These are phyloP conservation scores for Mechanitis messenoides DNA, from an alignment of 2,888 invertebrate genomes.

Conservation along the genomic window DNA sequence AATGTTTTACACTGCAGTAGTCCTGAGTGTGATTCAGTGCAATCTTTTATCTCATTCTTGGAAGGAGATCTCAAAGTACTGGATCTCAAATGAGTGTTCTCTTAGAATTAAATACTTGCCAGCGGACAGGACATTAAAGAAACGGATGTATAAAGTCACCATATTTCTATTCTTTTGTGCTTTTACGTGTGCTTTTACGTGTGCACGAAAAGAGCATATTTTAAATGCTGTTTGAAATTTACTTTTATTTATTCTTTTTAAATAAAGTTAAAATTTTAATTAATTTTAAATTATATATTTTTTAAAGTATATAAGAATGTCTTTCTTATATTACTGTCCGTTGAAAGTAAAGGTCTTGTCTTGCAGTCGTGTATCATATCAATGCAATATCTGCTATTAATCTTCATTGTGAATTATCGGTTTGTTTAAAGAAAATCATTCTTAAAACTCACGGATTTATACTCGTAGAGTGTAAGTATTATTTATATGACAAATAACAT, in stretches of 20 bases:
- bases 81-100: slow-evolving; percentile 43
- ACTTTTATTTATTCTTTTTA: too few species aligned
- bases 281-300: background rate
- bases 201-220: too few species aligned
- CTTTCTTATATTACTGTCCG: too few species aligned
- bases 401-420: slow-evolving; percentile 39
- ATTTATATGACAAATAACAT: background rate
- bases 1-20: slow-evolving; percentile 52
- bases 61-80: slow-evolving; percentile 37
- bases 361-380: slow-evolving; percentile 76
- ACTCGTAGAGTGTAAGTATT: slow-evolving; percentile 50
- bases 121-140: slow-evolving; percentile 39
- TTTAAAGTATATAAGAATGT: background rate
- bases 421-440: slow-evolving; percentile 45
- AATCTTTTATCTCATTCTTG: slow-evolving; percentile 45
- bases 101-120: slow-evolving; percentile 37
- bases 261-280: too few species aligned
- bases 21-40: slow-evolving; percentile 43
- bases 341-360: too few species aligned
- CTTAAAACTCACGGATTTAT: slow-evolving; percentile 61
- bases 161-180: slow-evolving; percentile 36
- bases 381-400: slow-evolving; percentile 71
- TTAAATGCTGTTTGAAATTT: too few species aligned
- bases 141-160: slow-evolving; percentile 37
- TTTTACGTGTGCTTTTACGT: background rate